Conservation (phyloP, 1,140 invertebrate genomes). For the Rhagoletis pomonella region DNA sequence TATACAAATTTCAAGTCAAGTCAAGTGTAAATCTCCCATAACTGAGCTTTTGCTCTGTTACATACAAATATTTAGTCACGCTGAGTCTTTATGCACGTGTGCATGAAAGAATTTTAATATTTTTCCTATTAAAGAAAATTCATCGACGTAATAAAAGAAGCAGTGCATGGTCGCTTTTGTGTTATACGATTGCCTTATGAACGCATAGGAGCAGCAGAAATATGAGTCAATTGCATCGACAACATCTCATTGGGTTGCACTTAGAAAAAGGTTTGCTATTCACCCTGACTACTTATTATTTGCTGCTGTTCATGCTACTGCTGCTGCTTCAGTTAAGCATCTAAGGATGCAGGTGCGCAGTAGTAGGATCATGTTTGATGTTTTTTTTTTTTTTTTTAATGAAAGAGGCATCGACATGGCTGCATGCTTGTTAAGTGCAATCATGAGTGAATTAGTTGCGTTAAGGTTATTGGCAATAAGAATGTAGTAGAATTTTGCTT, state of each 20-base stretch:
- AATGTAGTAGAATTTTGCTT: not conserved
- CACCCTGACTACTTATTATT: not conserved
- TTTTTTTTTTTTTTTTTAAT: not conserved
- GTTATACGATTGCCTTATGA: not conserved
- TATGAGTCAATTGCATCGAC: not conserved
- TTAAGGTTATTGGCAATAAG: not conserved
- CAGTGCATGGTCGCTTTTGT: not conserved
- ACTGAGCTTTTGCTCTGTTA: too few relatives aligned
- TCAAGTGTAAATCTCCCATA: too few relatives aligned
- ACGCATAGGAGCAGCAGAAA: not conserved
- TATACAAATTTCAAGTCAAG: too few relatives aligned
- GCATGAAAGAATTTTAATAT: too few relatives aligned
- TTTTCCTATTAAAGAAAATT: too few relatives aligned
- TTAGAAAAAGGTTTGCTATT: not conserved
- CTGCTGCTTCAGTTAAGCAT: not conserved
- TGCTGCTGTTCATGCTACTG: not conserved
- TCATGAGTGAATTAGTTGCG: not conserved
- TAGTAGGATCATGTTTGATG: not conserved
- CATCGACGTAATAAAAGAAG: not conserved
- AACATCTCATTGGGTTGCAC: not conserved
- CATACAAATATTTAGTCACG: too few relatives aligned
- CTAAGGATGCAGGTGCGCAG: not conserved
- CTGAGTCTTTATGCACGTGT: too few relatives aligned
- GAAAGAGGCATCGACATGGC: not conserved
- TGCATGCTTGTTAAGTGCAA: constrained; percentile 23